Conservation (phyloP, 2,797 vertebrate genomes). For the Saxicola maurus region DNA sequence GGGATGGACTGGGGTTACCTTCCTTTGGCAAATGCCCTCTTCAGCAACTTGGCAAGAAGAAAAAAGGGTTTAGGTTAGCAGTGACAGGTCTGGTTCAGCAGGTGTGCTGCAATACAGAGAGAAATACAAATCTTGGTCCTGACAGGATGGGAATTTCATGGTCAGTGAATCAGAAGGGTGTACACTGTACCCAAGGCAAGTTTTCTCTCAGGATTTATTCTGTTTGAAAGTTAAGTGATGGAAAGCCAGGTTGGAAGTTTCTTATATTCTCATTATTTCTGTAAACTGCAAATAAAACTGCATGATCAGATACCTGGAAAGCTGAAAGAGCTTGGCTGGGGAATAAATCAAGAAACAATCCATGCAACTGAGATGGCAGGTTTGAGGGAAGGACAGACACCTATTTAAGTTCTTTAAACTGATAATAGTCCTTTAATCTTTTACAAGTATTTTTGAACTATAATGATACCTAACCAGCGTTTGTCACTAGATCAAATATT, state of each 20-base stretch:
- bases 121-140: not conserved
- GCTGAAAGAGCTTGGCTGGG: not conserved
- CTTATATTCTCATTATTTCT: not conserved
- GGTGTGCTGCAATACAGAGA: not conserved
- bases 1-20: not conserved
- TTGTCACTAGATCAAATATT: not conserved
- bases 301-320: not conserved
- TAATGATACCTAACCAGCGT: not conserved
- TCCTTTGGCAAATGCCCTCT: not conserved
- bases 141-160: not conserved
- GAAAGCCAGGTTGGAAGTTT: not conserved
- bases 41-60: not conserved
- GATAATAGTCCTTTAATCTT: not conserved
- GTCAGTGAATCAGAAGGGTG: not conserved
- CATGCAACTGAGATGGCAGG: not conserved
- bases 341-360: not conserved
- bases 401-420: not conserved
- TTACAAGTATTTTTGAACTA: not conserved
- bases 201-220: not conserved
- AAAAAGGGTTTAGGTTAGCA: not conserved
- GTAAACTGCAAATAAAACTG: not conserved
- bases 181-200: not conserved
- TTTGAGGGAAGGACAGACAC: not conserved
- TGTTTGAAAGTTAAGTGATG: not conserved
- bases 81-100: not conserved